Conservation (phyloP, 2,113 vertebrate species). For the Agelaius phoeniceus region DNA sequence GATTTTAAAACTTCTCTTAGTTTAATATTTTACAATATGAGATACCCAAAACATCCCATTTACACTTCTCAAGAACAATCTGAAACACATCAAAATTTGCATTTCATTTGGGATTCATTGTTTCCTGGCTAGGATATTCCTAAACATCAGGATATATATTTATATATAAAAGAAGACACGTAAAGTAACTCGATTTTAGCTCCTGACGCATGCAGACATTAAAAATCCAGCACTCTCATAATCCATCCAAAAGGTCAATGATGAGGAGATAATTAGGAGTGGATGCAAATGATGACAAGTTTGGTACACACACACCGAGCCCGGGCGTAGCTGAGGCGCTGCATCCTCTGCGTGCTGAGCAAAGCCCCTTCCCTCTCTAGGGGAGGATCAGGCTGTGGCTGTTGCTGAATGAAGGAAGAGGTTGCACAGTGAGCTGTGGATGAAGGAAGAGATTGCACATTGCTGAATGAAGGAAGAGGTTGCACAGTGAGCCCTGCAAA, state of each 20-base stretch:
- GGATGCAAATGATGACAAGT: slow-evolving; percentile 1
- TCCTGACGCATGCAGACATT: background rate
- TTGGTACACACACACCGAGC: background rate
- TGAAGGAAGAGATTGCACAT: background rate
- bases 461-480: background rate
- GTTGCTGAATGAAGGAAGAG: background rate
- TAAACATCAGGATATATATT: background rate
- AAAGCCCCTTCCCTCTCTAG: background rate
- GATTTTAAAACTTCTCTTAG: slow-evolving; percentile 23
- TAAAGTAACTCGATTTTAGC: background rate
- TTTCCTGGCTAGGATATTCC: background rate
- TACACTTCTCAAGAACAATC: background rate
- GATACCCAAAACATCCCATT: slow-evolving; percentile 2
- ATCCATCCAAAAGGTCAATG: background rate
- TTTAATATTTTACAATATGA: slow-evolving; percentile 14
- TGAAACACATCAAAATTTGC: background rate
- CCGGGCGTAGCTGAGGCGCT: background rate
- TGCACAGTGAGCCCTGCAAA: background rate
- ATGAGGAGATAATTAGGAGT: slow-evolving; percentile 31
- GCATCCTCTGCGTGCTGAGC: background rate
- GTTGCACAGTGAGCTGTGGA: background rate
- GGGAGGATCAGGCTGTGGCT: background rate
- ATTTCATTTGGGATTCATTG: background rate
- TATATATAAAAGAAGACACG: background rate
- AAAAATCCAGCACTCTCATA: background rate